phyloP scores from a whole-genome alignment of 2,888 invertebrate genomes.

The Thecophora atra region DNA sequence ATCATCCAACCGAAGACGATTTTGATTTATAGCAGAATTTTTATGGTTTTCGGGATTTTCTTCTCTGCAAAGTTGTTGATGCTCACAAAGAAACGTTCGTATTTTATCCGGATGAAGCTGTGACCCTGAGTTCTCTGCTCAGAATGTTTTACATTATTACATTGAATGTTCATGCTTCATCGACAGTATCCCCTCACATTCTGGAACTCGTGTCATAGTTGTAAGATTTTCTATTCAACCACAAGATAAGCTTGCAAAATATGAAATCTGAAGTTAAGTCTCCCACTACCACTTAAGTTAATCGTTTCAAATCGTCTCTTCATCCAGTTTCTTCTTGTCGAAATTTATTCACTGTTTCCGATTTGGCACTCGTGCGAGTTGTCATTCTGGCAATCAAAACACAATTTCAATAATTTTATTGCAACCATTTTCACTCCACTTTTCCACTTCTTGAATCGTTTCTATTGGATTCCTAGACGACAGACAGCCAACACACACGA shows the following conservation, averaged over 20 bases:
- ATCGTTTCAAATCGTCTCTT: not conserved
- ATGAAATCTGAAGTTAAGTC: no score
- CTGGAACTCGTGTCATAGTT: no score
- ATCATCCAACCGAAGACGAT: not conserved
- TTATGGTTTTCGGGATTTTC: not conserved
- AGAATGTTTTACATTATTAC: no score
- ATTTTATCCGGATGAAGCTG: no score
- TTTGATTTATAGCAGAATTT: constrained; percentile 7
- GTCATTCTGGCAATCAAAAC: constrained; percentile 10
- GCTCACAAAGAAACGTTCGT: not conserved
- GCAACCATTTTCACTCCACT: not conserved
- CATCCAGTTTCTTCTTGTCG: not conserved
- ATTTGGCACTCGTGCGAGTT: not conserved
- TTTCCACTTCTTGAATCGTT: not conserved
- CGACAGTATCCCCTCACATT: no score
- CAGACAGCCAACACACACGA: not conserved
- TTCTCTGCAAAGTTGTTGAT: not conserved
- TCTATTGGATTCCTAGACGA: not conserved
- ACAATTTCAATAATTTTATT: constrained; percentile 13
- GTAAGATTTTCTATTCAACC: no score
- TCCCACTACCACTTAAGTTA: no score
- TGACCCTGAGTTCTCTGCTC: no score
- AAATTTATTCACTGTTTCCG: not conserved
- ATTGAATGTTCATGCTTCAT: no score
- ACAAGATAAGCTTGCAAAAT: no score